A percentile compares a stretch with the other conserved stretches of the same genome.
Evolutionary conservation across 2,888 invertebrate species (phyloP).

Genomic region (Agriopis aurantiaria): DNA sequence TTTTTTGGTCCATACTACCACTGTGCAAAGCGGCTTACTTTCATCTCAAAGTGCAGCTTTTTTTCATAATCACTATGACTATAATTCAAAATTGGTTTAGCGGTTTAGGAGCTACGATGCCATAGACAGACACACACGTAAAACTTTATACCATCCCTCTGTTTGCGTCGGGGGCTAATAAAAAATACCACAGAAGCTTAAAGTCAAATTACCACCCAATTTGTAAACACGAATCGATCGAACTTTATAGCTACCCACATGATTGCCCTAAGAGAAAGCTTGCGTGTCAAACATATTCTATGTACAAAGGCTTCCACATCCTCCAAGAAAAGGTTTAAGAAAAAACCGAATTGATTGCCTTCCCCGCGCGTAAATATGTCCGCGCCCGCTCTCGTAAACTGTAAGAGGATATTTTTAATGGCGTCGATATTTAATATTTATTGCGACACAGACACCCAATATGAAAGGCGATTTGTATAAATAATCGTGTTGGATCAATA

Average conservation of each 20-base stretch:
- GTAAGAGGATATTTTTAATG: slow-evolving; percentile 85
- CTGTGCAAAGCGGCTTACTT: too few relatives aligned
- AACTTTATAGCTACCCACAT: not conserved
- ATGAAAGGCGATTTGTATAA: slow-evolving; percentile 81
- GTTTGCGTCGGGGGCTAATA: not conserved
- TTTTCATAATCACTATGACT: too few relatives aligned
- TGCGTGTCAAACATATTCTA: slow-evolving; percentile 3
- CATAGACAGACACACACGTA: too few relatives aligned
- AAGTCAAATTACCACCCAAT: slow-evolving; percentile 11
- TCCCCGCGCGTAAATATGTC: slow-evolving; percentile 83
- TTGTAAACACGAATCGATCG: slow-evolving; percentile 20
- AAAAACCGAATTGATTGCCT: slow-evolving; percentile 80
- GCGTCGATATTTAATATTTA: slow-evolving; percentile 86
- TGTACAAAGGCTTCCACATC: slow-evolving; percentile 16
- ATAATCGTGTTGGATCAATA: slow-evolving; percentile 58
- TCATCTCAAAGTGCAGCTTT: too few relatives aligned
- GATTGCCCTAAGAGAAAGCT: not conserved
- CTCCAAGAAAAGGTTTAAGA: slow-evolving; percentile 62
- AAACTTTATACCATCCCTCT: too few relatives aligned
- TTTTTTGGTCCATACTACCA: too few relatives aligned
- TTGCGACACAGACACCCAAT: slow-evolving; percentile 83
- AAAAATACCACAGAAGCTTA: slow-evolving; percentile 11
- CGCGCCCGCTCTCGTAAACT: slow-evolving; percentile 81
- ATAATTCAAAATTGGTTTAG: too few relatives aligned
- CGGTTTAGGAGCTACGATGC: too few relatives aligned